Evolutionary conservation across 2,113 vertebrate species (phyloP).

Genomic region (Dermatemys mawii): DNA sequence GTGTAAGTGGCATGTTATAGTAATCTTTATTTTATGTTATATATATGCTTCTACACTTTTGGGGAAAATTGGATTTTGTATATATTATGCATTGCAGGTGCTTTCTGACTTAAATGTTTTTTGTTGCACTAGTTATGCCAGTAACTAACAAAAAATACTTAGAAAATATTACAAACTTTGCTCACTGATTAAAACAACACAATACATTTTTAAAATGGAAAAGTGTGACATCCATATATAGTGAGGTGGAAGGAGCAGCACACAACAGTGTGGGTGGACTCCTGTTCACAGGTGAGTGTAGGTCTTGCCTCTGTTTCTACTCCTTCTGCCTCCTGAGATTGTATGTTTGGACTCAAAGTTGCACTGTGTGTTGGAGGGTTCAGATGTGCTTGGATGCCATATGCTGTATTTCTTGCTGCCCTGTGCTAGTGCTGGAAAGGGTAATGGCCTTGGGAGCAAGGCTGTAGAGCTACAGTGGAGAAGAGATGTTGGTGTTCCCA

Average conservation of each 20-base stretch:
- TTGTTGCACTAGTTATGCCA: background rate
- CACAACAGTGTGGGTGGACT: background rate
- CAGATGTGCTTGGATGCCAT: background rate
- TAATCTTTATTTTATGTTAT: too few species aligned
- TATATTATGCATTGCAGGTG: background rate
- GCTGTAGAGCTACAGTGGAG: background rate
- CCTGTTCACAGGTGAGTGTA: background rate
- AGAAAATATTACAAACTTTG: background rate
- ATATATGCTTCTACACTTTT: too few species aligned
- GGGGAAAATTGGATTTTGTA: background rate
- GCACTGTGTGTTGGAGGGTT: background rate
- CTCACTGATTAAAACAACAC: too few species aligned
- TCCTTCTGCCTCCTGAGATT: background rate
- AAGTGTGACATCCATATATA: background rate
- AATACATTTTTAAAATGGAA: background rate
- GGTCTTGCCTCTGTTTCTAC: background rate
- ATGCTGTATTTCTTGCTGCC: background rate
- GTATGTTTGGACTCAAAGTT: background rate
- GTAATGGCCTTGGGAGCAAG: background rate
- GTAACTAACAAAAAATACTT: too few species aligned
- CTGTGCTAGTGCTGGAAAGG: too few species aligned
- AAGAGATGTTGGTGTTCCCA: background rate
- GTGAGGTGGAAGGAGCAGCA: background rate
- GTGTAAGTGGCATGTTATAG: background rate
- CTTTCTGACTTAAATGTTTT: background rate